Evolutionary conservation across 2,888 invertebrate genomes (phyloP).

Genomic region (Melolontha melolontha): DNA sequence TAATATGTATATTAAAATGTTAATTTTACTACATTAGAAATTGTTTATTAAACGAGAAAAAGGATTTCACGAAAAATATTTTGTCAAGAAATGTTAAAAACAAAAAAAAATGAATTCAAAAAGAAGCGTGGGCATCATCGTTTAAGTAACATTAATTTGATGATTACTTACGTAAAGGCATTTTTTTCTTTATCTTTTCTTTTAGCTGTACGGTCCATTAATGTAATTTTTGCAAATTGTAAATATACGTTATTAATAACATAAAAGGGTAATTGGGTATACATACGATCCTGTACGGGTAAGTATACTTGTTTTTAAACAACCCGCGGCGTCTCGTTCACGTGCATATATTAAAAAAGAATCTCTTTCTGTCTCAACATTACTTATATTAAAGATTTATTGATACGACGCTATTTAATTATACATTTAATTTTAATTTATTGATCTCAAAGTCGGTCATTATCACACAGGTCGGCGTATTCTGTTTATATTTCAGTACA

Average conservation of each 20-base stretch:
- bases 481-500: constrained; percentile 3
- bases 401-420: constrained; percentile 62
- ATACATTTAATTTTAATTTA: constrained; percentile 64
- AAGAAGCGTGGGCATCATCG: not conserved
- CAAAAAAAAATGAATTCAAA: not conserved
- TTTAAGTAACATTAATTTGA: constrained; percentile 23
- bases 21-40: too few species aligned
- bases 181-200: not conserved
- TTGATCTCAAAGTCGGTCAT: constrained; percentile 63
- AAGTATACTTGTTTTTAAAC: constrained; percentile 49
- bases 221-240: constrained; percentile 41
- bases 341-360: constrained; percentile 61
- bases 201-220: constrained; percentile 19
- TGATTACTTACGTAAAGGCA: constrained; percentile 8
- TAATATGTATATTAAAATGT: too few species aligned
- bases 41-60: too few species aligned
- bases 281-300: constrained; percentile 38
- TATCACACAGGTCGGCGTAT: constrained; percentile 58
- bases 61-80: too few species aligned
- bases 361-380: constrained; percentile 9
- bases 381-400: constrained; percentile 63
- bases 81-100: not conserved
- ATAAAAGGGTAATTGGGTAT: constrained; percentile 44
- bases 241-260: constrained; percentile 44
- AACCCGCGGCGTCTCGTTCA: constrained; percentile 49